Base-by-base conservation (phyloP, 2,888 invertebrate species). In the Marronus borbonicus region DNA sequence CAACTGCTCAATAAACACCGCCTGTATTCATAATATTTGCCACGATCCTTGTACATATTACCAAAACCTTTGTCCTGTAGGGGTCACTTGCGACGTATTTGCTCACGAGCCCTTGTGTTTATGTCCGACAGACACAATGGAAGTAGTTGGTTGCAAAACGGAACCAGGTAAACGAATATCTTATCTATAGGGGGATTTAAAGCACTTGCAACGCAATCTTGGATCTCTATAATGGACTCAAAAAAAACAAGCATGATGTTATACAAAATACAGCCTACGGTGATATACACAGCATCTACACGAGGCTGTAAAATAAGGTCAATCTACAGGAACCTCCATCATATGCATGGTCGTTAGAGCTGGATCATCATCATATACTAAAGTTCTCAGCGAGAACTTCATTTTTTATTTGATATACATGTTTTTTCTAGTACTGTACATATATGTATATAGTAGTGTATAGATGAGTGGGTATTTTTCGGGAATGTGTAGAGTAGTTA, bases 101-200 rank as follows among this genome's bases (percentile, higher is more conserved):
- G 88, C 89, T 84, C 91, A 91, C 86, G 89, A 89, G 84, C 89
- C 91, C 82, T 88, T 90, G 88, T 92, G 92, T 89, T 89, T 89
- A 88, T 92, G 92, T 87, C 88, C 90, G 85, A 88, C 87, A 88
- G 88, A 89, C 82, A 82, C 85, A 83, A 84, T 83, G 85, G 87
- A 85, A 83, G 85, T 87, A 84, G 84, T 87, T 87, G 90, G 89
- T 89, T 92, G 92, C 90, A 90, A 89, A 88, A 87, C 89, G 86
- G 89, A 89, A 88, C 90, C 92, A 92, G 92, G 92, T 92, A 92
- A 92, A 89, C 80, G 84, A 70, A 79, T 77, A 79, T 52, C 58
- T 77, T 79, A 79, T 76, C 62, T 75, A 74, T 79, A 79, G 75
- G 77, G 78, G 76, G 60, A 76, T 68, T 76, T 60, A 74, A 76